A percentile compares a stretch with the other conserved stretches of the same genome.
These are phyloP conservation scores for Alloplasta piceator DNA, from an alignment of 2,888 invertebrate genomes.

Conservation along the genomic window DNA sequence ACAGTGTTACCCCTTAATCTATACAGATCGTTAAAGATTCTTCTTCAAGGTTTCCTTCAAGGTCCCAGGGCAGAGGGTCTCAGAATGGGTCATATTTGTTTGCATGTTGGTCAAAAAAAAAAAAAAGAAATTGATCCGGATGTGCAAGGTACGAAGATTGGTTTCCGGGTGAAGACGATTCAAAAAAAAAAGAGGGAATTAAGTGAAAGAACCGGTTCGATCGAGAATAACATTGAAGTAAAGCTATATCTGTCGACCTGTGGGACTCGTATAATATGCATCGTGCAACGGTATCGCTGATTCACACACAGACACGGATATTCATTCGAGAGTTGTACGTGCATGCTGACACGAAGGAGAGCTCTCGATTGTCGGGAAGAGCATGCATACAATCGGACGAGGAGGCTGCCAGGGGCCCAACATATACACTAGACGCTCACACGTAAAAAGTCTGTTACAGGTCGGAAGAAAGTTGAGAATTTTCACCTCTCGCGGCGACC, in stretches of 20 bases:
- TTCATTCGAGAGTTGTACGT: slow-evolving; percentile 22
- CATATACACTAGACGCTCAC: slow-evolving; percentile 1
- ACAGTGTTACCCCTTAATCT: no score
- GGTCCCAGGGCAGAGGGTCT: no score
- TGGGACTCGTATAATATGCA: slow-evolving; percentile 4
- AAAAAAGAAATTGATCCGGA: no score
- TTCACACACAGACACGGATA: background rate
- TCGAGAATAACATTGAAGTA: slow-evolving; percentile 15
- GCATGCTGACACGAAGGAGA: slow-evolving; percentile 42
- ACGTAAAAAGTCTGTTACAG: slow-evolving; percentile 25
- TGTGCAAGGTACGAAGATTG: background rate
- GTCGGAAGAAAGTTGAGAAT: slow-evolving; percentile 70
- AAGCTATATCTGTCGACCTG: slow-evolving; percentile 3
- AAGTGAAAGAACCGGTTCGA: slow-evolving; percentile 48
- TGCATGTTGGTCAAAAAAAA: no score
- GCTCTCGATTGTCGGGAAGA: slow-evolving; percentile 8
- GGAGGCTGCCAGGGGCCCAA: slow-evolving; percentile 39
- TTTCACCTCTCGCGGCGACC: slow-evolving; percentile 66
- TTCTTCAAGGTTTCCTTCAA: no score
- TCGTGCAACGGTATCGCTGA: slow-evolving; percentile 18
- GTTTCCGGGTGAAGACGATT: slow-evolving; percentile 32
- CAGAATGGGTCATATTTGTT: no score
- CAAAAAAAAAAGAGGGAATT: slow-evolving; percentile 15
- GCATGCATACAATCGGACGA: slow-evolving; percentile 61
- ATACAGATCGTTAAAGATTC: no score